Evolutionary conservation across 2,797 vertebrate genomes (phyloP).

Genomic region (Moxostoma hubbsi): DNA sequence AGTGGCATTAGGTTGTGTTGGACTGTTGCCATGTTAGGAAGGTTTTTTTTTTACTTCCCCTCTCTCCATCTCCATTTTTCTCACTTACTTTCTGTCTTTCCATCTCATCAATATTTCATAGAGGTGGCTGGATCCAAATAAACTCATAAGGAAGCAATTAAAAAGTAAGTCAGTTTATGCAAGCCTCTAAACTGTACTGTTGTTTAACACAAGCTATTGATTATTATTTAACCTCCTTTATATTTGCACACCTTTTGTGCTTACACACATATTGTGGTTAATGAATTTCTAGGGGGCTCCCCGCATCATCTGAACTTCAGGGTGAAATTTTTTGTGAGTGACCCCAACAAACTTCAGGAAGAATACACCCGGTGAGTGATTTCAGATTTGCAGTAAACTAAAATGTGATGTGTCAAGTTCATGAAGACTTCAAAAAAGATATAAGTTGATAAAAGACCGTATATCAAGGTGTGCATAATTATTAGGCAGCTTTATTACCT

Average conservation of each 20-base stretch:
- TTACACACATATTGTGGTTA: background rate
- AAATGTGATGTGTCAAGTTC: background rate
- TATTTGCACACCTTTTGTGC: background rate
- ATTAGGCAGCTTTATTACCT: too few species aligned
- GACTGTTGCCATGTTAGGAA: slow-evolving; percentile 67
- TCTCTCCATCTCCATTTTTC: slow-evolving; percentile 28
- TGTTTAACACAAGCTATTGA: slow-evolving; percentile 40
- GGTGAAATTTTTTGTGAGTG: slow-evolving; percentile 98
- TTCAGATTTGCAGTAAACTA: background rate
- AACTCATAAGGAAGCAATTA: slow-evolving; percentile 97
- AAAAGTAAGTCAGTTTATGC: slow-evolving; percentile 85
- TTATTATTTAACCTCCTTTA: background rate
- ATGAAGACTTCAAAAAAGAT: too few species aligned
- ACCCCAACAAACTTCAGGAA: slow-evolving; percentile 96
- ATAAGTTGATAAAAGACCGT: too few species aligned
- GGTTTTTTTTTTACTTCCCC: slow-evolving; percentile 53
- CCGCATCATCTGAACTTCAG: slow-evolving; percentile 95
- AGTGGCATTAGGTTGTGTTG: slow-evolving; percentile 61
- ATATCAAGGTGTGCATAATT: too few species aligned
- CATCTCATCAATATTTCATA: slow-evolving; percentile 80
- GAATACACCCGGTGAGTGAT: slow-evolving; percentile 93
- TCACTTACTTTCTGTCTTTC: background rate
- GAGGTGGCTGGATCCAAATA: slow-evolving; percentile 98
- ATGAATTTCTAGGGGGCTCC: slow-evolving; percentile 84
- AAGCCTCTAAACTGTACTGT: background rate